Conservation (phyloP, 2,113 vertebrate species). For the Hemichromis elongatus region DNA sequence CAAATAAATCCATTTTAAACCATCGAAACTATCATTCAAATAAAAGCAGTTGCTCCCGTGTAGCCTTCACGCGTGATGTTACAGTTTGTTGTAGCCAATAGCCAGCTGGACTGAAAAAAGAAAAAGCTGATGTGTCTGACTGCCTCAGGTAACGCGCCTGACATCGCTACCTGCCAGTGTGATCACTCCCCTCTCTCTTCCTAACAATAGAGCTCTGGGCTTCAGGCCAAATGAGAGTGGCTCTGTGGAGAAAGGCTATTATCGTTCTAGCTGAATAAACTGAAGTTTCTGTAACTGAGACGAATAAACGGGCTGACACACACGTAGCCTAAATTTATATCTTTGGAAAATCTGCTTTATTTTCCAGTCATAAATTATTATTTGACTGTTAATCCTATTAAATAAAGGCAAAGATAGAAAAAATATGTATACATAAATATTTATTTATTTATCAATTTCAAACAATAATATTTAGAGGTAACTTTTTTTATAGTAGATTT, state of each 20-base stretch:
- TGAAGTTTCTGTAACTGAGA: not conserved
- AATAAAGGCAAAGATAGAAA: not conserved
- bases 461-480: not conserved
- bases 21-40: not conserved
- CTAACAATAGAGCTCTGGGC: constrained; percentile 17
- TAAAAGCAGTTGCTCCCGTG: not conserved
- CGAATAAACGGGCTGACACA: not conserved
- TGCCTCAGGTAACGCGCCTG: constrained; percentile 1
- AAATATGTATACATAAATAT: not conserved
- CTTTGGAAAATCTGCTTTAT: not conserved
- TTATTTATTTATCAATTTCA: not conserved
- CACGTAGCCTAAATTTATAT: not conserved
- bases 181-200: not conserved
- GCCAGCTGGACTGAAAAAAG: not conserved
- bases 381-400: not conserved
- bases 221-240: constrained; percentile 14
- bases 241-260: not conserved
- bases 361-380: not conserved
- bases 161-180: not conserved
- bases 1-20: not conserved
- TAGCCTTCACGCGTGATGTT: not conserved
- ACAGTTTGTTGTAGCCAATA: not conserved
- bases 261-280: not conserved
- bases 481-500: not conserved
- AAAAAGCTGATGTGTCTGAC: not conserved